Conservation (phyloP, 2,888 invertebrate species). For the Agrenia bidenticulata region DNA sequence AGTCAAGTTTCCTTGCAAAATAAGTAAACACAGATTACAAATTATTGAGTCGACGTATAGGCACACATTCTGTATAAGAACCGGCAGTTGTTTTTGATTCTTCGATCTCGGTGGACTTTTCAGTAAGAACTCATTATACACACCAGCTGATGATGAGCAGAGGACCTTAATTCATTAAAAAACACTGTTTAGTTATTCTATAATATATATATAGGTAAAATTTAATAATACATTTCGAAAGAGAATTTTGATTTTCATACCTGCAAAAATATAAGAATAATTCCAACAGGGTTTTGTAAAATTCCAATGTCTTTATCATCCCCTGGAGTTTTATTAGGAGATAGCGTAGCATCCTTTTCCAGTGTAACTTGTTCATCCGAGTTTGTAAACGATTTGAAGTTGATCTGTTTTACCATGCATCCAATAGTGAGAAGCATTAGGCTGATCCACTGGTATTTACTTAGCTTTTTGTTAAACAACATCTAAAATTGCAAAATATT, state of each 20-base stretch:
- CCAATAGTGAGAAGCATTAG: slow-evolving; percentile 81
- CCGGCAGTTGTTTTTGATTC: slow-evolving; percentile 66
- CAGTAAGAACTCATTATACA: slow-evolving; percentile 90
- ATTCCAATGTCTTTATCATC: slow-evolving; percentile 10
- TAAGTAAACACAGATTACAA: slow-evolving; percentile 77
- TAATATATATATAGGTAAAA: no score
- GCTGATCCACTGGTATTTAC: slow-evolving; percentile 83
- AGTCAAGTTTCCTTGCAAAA: slow-evolving; percentile 66
- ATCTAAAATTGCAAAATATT: slow-evolving; percentile 62
- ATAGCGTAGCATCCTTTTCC: background rate
- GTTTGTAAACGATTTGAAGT: slow-evolving; percentile 56
- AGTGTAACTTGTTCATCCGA: slow-evolving; percentile 12
- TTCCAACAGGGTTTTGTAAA: slow-evolving; percentile 31
- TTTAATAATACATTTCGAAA: no score
- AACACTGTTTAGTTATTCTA: no score
- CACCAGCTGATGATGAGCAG: slow-evolving; percentile 91
- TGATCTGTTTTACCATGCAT: slow-evolving; percentile 86
- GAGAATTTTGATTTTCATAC: slow-evolving; percentile 54
- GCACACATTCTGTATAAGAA: slow-evolving; percentile 90
- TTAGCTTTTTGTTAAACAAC: slow-evolving; percentile 79
- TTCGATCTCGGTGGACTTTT: slow-evolving; percentile 69
- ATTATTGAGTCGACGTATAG: slow-evolving; percentile 93
- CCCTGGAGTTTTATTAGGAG: background rate
- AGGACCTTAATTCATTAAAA: slow-evolving; percentile 59
- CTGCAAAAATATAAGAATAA: slow-evolving; percentile 58